Conservation (phyloP, 2,888 invertebrate genomes). For the Pyralis farinalis region DNA sequence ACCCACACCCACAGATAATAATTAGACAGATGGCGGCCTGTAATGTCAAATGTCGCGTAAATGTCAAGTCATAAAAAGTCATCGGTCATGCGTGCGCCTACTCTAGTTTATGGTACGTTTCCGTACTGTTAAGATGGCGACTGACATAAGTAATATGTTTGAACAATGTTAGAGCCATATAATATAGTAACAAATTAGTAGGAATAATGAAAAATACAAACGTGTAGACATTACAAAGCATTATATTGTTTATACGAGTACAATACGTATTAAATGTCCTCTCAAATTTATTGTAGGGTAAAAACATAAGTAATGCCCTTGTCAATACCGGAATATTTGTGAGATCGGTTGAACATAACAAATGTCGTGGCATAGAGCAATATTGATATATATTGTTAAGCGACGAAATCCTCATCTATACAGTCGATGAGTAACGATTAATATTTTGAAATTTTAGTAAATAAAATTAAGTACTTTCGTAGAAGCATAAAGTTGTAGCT, state of each 20-base stretch:
- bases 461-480: neutral
- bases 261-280: no score
- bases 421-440: neutral
- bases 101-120: slow-evolving; percentile 21
- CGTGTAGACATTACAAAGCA: no score
- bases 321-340: no score
- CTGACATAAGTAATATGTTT: neutral
- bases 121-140: slow-evolving; percentile 20
- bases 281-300: no score
- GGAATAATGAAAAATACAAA: no score
- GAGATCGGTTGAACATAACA: neutral
- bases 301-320: no score
- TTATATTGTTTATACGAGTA: no score
- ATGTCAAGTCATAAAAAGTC: slow-evolving; percentile 64
- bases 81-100: slow-evolving; percentile 40
- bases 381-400: neutral
- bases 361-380: neutral
- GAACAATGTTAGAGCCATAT: no score
- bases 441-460: neutral
- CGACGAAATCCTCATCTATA: neutral
- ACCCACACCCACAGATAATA: slow-evolving; percentile 69
- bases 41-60: slow-evolving; percentile 76
- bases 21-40: slow-evolving; percentile 60
- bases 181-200: no score
- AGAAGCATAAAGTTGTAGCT: neutral